Evolutionary conservation across 2,113 vertebrate genomes (phyloP).

Genomic region (Cephalopterus ornatus): DNA sequence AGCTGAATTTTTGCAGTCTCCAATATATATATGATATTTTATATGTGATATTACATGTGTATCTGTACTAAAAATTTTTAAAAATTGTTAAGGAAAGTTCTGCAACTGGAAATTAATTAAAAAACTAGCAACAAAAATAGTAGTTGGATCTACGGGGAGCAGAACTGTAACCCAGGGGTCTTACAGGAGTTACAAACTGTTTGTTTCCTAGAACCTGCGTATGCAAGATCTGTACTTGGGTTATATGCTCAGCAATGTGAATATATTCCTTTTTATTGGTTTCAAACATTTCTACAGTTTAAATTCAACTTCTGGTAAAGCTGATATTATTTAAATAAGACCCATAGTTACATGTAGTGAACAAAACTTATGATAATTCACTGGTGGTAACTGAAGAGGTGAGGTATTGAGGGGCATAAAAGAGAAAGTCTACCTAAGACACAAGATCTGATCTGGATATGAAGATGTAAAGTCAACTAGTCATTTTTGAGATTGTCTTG

Average conservation of each 20-base stretch:
- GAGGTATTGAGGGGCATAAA: background rate
- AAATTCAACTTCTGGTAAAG: background rate
- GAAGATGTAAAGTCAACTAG: background rate
- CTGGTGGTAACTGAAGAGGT: background rate
- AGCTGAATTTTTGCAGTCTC: background rate
- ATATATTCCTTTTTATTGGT: background rate
- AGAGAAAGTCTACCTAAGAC: background rate
- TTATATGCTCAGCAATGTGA: background rate
- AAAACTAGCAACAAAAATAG: background rate
- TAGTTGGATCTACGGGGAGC: background rate
- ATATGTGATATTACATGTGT: background rate
- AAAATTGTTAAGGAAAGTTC: background rate
- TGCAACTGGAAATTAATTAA: background rate
- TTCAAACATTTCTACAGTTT: background rate
- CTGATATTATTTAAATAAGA: background rate
- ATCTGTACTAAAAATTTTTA: background rate
- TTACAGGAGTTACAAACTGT: background rate
- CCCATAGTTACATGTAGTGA: background rate
- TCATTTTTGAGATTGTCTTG: background rate
- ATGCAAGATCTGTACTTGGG: background rate
- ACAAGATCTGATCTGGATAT: background rate
- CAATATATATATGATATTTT: background rate
- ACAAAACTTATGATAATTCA: background rate
- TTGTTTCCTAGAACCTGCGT: background rate
- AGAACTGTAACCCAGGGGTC: background rate